phyloP scores from a whole-genome alignment of 1,140 invertebrate species.

The Doryteuthis pealeii region DNA sequence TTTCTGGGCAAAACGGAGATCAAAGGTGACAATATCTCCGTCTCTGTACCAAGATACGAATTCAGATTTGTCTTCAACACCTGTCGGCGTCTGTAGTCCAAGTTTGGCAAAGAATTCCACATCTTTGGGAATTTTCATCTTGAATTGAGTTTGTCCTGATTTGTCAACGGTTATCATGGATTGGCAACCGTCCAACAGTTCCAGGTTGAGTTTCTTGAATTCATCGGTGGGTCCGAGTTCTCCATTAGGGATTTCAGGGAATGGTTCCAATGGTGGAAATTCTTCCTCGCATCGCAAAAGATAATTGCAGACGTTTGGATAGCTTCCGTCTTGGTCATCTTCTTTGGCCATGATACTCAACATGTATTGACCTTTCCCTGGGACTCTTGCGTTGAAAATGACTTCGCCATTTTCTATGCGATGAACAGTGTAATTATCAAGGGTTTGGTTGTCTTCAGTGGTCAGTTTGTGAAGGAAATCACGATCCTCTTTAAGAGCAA shows the following conservation, averaged over 20 bases:
- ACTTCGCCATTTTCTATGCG: conserved; percentile 41
- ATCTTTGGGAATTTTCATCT: neutral
- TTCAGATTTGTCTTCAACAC: conserved; percentile 8
- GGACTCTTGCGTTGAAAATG: conserved; percentile 44
- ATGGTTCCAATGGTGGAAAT: neutral
- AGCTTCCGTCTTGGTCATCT: conserved; percentile 21
- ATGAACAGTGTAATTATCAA: conserved; percentile 39
- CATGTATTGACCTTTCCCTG: conserved; percentile 42
- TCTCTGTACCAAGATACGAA: neutral
- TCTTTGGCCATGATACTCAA: conserved; percentile 35
- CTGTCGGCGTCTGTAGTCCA: neutral
- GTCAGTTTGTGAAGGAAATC: conserved; percentile 41
- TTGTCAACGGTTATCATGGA: neutral
- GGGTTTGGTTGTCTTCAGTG: conserved; percentile 29
- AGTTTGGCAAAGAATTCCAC: conserved; percentile 8
- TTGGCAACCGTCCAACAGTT: neutral
- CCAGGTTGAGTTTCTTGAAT: neutral
- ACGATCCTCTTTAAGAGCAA: conserved; percentile 34
- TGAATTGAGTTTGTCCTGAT: neutral
- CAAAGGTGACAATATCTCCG: neutral
- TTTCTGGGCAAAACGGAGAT: neutral
- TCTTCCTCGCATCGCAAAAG: conserved; percentile 21
- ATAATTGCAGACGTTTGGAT: conserved; percentile 43
- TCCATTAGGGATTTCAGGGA: conserved; percentile 4
- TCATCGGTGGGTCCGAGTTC: conserved; percentile 1